These are phyloP conservation scores for Oophaga sylvatica DNA, from an alignment of 2,797 vertebrate genomes.

Conservation along the genomic window DNA sequence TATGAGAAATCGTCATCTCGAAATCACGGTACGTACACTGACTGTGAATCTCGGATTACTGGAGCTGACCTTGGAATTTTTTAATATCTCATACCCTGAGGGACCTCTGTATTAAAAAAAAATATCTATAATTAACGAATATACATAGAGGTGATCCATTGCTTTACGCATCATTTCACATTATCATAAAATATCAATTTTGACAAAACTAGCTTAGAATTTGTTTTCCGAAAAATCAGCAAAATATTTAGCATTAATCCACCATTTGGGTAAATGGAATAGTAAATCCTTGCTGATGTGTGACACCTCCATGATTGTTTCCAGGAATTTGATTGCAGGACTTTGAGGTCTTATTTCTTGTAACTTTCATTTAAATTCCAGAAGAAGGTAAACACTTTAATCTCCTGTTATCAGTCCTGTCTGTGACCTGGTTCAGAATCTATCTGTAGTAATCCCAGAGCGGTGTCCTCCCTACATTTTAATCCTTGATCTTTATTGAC, in stretches of 20 bases:
- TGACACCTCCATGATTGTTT: neutral
- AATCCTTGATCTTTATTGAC: constrained; percentile 66
- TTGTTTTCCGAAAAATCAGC: neutral
- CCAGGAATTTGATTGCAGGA: constrained; percentile 9
- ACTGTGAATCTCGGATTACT: too few relatives aligned
- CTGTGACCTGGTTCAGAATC: constrained; percentile 61
- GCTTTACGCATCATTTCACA: neutral
- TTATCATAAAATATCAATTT: neutral
- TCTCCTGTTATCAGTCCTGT: constrained; percentile 62
- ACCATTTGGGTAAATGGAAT: neutral
- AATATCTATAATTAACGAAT: too few relatives aligned
- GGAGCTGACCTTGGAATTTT: too few relatives aligned
- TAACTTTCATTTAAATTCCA: constrained; percentile 56
- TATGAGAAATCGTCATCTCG: too few relatives aligned
- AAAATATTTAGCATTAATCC: neutral
- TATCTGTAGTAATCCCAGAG: constrained; percentile 47
- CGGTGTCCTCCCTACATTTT: constrained; percentile 54
- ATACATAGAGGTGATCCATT: neutral
- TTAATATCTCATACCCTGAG: too few relatives aligned
- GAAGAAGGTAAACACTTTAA: constrained; percentile 49
- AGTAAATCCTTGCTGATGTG: neutral
- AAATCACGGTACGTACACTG: too few relatives aligned
- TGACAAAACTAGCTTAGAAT: neutral
- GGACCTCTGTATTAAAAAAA: too few relatives aligned
- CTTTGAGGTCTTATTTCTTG: constrained; percentile 37